Conservation (phyloP, 2,797 vertebrate genomes). For the Esox lucius region DNA sequence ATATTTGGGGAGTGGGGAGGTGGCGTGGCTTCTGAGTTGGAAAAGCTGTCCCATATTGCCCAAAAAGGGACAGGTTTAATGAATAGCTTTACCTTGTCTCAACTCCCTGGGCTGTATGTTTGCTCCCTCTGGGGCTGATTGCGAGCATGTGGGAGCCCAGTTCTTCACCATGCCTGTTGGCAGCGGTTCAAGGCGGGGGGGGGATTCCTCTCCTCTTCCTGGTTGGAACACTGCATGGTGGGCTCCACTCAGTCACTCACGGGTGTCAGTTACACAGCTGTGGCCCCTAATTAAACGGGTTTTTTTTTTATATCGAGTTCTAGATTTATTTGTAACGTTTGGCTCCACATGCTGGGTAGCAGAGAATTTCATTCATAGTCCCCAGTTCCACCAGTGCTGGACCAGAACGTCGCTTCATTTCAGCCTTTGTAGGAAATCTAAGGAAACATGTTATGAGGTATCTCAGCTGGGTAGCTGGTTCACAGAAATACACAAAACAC, state of each 20-base stretch:
- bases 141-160: constrained; percentile 17
- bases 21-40: constrained; percentile 18
- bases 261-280: constrained; percentile 6
- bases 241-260: constrained; percentile 7
- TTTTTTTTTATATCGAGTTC: background rate
- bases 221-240: background rate
- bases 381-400: background rate
- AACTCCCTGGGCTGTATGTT: constrained; percentile 7
- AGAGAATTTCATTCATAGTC: background rate
- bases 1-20: background rate
- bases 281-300: constrained; percentile 6
- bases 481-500: background rate
- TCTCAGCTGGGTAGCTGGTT: constrained; percentile 22
- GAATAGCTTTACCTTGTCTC: constrained; percentile 18
- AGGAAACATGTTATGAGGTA: background rate
- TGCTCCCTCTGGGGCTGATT: constrained; percentile 11
- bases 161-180: background rate
- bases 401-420: background rate
- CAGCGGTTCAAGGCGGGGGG: constrained; percentile 1
- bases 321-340: background rate
- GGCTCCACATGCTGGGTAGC: background rate
- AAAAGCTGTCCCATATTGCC: constrained; percentile 26
- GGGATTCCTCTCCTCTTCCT: background rate
- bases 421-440: background rate
- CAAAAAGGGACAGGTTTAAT: constrained; percentile 20